Evolutionary conservation across 2,888 invertebrate species (phyloP).

Genomic region (Taphrorychus bicolor): DNA sequence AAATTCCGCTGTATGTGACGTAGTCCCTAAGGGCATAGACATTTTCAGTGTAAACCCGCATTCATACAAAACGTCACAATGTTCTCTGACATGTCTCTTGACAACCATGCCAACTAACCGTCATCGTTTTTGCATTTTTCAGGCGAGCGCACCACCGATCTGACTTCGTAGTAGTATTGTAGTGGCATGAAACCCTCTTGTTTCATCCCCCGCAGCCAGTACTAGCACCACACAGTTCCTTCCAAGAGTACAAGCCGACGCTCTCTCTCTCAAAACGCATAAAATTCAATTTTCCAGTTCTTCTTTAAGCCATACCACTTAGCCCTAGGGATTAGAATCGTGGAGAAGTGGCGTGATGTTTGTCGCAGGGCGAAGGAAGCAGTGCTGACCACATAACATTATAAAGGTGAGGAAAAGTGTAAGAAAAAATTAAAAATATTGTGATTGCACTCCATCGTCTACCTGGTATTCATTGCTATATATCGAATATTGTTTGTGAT

Average conservation of each 20-base stretch:
- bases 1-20: too few relatives aligned
- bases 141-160: constrained; percentile 34
- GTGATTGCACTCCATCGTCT: too few relatives aligned
- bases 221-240: neutral
- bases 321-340: too few relatives aligned
- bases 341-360: constrained; percentile 23
- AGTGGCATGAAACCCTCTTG: constrained; percentile 18
- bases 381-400: constrained; percentile 28
- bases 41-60: too few relatives aligned
- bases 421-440: too few relatives aligned
- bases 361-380: constrained; percentile 26
- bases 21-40: too few relatives aligned
- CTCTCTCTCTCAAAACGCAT: neutral
- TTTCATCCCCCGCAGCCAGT: neutral
- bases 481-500: too few relatives aligned
- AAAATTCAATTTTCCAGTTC: constrained; percentile 8
- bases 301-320: too few relatives aligned
- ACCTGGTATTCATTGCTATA: too few relatives aligned
- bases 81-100: neutral
- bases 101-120: neutral
- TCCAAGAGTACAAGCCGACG: neutral
- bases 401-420: constrained; percentile 24
- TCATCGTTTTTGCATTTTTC: neutral
- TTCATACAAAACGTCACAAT: too few relatives aligned
- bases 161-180: too few relatives aligned